phyloP scores from a whole-genome alignment of 2,888 invertebrate genomes.

The Branchipolynoe longqiensis region DNA sequence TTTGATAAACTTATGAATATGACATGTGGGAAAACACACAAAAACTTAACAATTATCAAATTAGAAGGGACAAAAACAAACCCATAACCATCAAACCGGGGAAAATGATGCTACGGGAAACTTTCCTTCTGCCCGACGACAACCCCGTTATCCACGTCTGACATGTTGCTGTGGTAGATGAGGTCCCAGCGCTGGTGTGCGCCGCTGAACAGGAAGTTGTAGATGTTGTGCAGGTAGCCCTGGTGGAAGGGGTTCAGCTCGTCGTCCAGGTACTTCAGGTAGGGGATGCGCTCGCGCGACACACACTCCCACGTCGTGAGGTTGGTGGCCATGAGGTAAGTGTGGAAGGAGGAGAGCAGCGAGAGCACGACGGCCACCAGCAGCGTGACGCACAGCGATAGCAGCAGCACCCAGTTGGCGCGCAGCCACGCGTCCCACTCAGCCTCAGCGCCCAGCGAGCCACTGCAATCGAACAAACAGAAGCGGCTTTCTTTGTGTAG shows the following conservation, averaged over 20 bases:
- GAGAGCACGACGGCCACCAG: conserved; percentile 75
- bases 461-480: no score
- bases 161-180: conserved; percentile 5
- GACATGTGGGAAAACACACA: no score
- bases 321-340: conserved; percentile 79
- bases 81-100: no score
- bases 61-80: no score
- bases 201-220: conserved; percentile 63
- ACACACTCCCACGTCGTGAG: conserved; percentile 81
- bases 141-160: no score
- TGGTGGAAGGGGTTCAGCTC: conserved; percentile 81
- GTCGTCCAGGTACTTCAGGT: conserved; percentile 78
- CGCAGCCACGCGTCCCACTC: conserved; percentile 73
- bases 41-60: no score
- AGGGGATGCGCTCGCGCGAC: conserved; percentile 80
- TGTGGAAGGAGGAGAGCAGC: conserved; percentile 78
- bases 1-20: no score
- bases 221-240: conserved; percentile 77
- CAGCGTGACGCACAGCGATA: conserved; percentile 75
- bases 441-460: not conserved
- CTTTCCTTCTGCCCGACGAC: no score
- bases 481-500: no score
- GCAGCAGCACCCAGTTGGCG: conserved; percentile 74
- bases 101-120: no score
- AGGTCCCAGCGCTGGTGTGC: conserved; percentile 31